These are phyloP conservation scores for Temnothorax curvispinosus DNA, from an alignment of 1,140 invertebrate genomes.

Conservation along the genomic window DNA sequence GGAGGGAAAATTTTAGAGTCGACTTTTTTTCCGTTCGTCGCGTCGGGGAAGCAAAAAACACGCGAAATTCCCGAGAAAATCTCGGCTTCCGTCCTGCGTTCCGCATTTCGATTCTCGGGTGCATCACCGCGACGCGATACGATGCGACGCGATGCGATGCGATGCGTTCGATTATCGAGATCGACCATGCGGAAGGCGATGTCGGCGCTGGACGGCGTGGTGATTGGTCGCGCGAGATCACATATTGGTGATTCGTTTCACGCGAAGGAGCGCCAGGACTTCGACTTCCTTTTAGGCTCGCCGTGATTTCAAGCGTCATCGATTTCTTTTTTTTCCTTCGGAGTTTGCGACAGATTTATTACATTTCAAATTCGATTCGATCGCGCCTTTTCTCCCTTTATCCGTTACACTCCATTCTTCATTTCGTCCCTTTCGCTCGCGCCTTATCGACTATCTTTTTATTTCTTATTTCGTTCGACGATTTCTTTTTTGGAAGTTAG, in stretches of 20 bases:
- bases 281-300: conserved; percentile 7
- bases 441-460: not conserved
- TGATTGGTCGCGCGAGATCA: conserved; percentile 24
- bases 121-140: not conserved
- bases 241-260: conserved; percentile 26
- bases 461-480: not conserved
- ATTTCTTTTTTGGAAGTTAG: not conserved
- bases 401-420: not conserved
- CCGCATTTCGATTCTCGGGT: conserved; percentile 24
- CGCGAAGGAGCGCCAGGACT: not conserved
- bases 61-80: conserved; percentile 11
- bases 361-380: not conserved
- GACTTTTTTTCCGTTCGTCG: not conserved
- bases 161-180: conserved; percentile 46
- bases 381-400: not conserved
- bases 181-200: conserved; percentile 17
- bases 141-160: not conserved
- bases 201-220: not conserved
- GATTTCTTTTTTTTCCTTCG: not conserved
- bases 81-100: not conserved
- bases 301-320: conserved; percentile 17
- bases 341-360: conserved; percentile 4
- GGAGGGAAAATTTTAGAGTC: conserved; percentile 16
- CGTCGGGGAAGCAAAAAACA: conserved; percentile 2
- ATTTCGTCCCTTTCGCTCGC: conserved; percentile 4